Base-by-base conservation (phyloP, 2,113 vertebrate genomes). In the Menura novaehollandiae region DNA sequence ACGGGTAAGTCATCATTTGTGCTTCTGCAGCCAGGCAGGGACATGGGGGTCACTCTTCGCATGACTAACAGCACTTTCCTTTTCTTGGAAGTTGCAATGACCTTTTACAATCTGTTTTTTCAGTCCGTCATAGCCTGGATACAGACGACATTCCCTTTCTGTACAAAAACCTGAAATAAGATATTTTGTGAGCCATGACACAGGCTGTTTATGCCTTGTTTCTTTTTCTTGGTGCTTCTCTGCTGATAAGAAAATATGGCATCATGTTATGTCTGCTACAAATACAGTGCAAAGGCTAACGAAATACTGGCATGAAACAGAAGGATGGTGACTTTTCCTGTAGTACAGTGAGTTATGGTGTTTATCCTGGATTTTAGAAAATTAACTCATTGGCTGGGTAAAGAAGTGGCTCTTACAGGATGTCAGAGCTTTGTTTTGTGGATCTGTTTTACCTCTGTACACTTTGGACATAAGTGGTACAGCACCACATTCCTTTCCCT, bases 1-100 rank as follows among this genome's bases (percentile, higher is more conserved):
- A 97, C 72, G n/a, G 49, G 98, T 99, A 98, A 98, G 98, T 97
- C 35, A 89, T 91, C 3, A 0, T 9, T 69, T 10, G 14, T 14
- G 17, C 58, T 64, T 60, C 67, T 88, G 67, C 37, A 51, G 56
- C 77, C 0, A 0, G 39, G 49, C 64, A 69, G 46, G 64, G 51
- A 72, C 55, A 10, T 13, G 14, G 21, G 46, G 80, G 59, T 92
- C 56, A 80, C 82, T 67, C 60, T 84, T 49, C 0, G 11, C 74
- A 35, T 90, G 80, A 91, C 73, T 82, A 92, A 88, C 30, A 87
- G 72, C 72, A 77, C 79, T 94, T 91, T 78, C 83, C 56, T 95
- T 90, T 72, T 18, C 22, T 85, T 82, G 39, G 26, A 60, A 41
- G 23, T 39, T 91, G 52, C 3, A 26, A 2, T 47, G 32, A 44